Percentiles rank a stretch among this genome's conserved stretches.
phyloP scores from a whole-genome alignment of 2,888 invertebrate species.

The Proisotoma minuta region DNA sequence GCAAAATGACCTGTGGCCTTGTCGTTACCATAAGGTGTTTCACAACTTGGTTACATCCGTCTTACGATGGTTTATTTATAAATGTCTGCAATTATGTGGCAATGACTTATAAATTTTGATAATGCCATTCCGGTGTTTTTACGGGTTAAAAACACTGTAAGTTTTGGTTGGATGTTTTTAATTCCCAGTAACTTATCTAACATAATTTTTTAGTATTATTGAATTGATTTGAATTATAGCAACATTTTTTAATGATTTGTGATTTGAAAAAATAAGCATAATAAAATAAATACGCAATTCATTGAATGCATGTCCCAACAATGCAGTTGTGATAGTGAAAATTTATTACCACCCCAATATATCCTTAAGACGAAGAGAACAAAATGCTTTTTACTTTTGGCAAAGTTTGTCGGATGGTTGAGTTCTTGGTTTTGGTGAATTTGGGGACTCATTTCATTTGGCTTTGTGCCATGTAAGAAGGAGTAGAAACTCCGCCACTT shows the following conservation, averaged over 20 bases:
- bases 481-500: neutral
- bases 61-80: too few species aligned
- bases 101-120: too few species aligned
- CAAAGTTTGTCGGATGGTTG: conserved; percentile 18
- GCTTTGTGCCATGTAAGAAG: conserved; percentile 17
- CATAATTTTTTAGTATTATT: too few species aligned
- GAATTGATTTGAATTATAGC: too few species aligned
- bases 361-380: neutral
- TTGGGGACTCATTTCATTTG: conserved; percentile 28
- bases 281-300: conserved; percentile 13
- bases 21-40: too few species aligned
- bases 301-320: neutral
- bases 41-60: too few species aligned
- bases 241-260: neutral
- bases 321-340: conserved; percentile 7
- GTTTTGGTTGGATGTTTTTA: too few species aligned
- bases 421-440: conserved; percentile 8
- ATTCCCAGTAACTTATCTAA: too few species aligned
- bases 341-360: conserved; percentile 14
- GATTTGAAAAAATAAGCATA: conserved; percentile 5
- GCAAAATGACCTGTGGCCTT: too few species aligned
- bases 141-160: too few species aligned
- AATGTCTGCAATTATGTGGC: too few species aligned
- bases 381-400: conserved; percentile 14
- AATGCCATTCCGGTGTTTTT: too few species aligned